Percentiles rank a stretch among this genome's conserved stretches.
These are phyloP conservation scores for Hetaerina americana DNA, from an alignment of 1,140 invertebrate genomes.

Conservation along the genomic window DNA sequence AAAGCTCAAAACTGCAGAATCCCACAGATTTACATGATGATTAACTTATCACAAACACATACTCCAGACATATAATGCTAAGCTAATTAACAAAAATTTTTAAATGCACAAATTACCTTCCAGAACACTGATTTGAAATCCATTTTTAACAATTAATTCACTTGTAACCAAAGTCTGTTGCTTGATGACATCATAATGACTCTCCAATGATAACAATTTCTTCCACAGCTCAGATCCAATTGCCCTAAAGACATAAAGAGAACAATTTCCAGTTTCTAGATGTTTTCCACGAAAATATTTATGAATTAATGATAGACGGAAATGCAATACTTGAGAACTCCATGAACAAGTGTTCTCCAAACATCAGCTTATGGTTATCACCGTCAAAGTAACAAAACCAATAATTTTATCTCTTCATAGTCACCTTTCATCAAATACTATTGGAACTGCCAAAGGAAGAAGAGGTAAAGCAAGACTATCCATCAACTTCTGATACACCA, in stretches of 20 bases:
- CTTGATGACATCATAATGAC: not conserved
- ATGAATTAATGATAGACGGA: not conserved
- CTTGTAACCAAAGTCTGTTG: not conserved
- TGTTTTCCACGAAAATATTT: not conserved
- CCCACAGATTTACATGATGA: not conserved
- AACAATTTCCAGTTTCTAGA: not conserved
- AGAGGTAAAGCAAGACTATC: not conserved
- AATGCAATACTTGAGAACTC: not conserved
- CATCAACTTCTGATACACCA: constrained; percentile 10
- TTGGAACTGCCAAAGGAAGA: not conserved
- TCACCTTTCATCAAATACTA: constrained; percentile 5
- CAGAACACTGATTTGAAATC: not conserved
- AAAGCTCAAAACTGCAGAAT: not conserved
- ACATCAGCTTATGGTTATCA: not conserved
- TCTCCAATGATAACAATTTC: not conserved
- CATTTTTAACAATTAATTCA: not conserved
- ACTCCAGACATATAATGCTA: not conserved
- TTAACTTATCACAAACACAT: not conserved
- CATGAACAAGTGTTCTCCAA: not conserved
- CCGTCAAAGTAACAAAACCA: not conserved
- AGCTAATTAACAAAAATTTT: not conserved
- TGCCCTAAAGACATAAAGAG: not conserved
- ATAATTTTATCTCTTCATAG: not conserved
- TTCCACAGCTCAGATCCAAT: not conserved
- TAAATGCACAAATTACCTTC: not conserved